These are phyloP conservation scores for Rhopalosiphum nymphaeae DNA, from an alignment of 2,888 invertebrate species.

Conservation along the genomic window DNA sequence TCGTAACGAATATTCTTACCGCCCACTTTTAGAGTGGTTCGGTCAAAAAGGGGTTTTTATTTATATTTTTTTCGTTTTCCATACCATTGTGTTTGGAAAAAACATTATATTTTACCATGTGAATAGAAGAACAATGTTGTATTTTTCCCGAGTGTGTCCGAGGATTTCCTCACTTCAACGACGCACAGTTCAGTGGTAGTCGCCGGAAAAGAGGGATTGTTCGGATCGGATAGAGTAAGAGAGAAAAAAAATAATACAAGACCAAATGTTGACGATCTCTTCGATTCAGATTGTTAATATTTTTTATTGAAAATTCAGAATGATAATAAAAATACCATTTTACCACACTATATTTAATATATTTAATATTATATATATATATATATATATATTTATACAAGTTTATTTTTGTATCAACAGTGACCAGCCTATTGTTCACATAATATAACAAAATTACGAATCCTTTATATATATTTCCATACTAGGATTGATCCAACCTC, in stretches of 20 bases:
- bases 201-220: not conserved
- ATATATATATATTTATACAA: not conserved
- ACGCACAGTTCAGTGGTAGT: not conserved
- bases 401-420: slow-evolving; percentile 16
- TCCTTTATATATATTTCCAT: not conserved
- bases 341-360: not conserved
- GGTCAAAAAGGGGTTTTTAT: slow-evolving; percentile 24
- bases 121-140: slow-evolving; percentile 53
- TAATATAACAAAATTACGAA: not conserved
- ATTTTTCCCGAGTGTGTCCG: slow-evolving; percentile 50
- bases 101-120: slow-evolving; percentile 51
- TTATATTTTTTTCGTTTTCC: not conserved
- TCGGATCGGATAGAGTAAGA: not conserved
- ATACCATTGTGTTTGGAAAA: slow-evolving; percentile 19
- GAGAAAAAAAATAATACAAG: slow-evolving; percentile 6
- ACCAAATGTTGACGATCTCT: not conserved
- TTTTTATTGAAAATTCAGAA: slow-evolving; percentile 56
- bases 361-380: not conserved
- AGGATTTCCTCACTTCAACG: slow-evolving; percentile 14
- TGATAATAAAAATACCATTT: slow-evolving; percentile 38
- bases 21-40: slow-evolving; percentile 50
- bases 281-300: not conserved
- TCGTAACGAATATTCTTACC: slow-evolving; percentile 42
- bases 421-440: slow-evolving; percentile 19
- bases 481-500: not conserved